Evolutionary conservation across 2,888 invertebrate species (phyloP).

Genomic region (Trissolcus japonicus): DNA sequence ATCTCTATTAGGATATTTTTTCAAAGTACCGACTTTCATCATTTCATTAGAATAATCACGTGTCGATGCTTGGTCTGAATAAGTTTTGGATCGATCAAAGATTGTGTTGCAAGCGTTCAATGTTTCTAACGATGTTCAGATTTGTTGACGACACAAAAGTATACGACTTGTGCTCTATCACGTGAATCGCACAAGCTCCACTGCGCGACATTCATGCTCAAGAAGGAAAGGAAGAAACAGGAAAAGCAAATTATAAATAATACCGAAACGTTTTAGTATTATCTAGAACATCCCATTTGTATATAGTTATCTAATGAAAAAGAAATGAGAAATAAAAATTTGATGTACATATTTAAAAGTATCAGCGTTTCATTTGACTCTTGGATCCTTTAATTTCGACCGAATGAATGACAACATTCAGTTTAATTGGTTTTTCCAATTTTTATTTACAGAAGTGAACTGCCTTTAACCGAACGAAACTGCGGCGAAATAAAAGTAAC

Average conservation of each 20-base stretch:
- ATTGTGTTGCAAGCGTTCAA: slow-evolving; percentile 19
- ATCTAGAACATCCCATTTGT: slow-evolving; percentile 72
- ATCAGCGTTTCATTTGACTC: slow-evolving; percentile 19
- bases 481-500: slow-evolving; percentile 46
- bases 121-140: background rate
- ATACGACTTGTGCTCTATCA: slow-evolving; percentile 39
- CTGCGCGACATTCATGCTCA: slow-evolving; percentile 56
- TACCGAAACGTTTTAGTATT: slow-evolving; percentile 60
- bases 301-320: slow-evolving; percentile 73
- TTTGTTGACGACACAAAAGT: slow-evolving; percentile 31
- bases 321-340: slow-evolving; percentile 59
- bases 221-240: slow-evolving; percentile 51
- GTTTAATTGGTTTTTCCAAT: slow-evolving; percentile 41
- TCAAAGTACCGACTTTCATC: background rate
- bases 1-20: slow-evolving; percentile 23
- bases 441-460: slow-evolving; percentile 49
- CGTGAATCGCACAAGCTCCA: slow-evolving; percentile 27
- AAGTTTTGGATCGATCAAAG: slow-evolving; percentile 21
- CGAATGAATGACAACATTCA: background rate
- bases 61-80: slow-evolving; percentile 21
- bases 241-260: slow-evolving; percentile 16
- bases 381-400: slow-evolving; percentile 9
- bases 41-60: no score
- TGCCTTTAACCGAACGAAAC: slow-evolving; percentile 14
- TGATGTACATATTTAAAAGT: slow-evolving; percentile 49